Evolutionary conservation across 35 echinoderm and acorn worm genomes (phyloP), one percentile per base, ranked within the genome.

Genomic region (Patiria miniata): DNA sequence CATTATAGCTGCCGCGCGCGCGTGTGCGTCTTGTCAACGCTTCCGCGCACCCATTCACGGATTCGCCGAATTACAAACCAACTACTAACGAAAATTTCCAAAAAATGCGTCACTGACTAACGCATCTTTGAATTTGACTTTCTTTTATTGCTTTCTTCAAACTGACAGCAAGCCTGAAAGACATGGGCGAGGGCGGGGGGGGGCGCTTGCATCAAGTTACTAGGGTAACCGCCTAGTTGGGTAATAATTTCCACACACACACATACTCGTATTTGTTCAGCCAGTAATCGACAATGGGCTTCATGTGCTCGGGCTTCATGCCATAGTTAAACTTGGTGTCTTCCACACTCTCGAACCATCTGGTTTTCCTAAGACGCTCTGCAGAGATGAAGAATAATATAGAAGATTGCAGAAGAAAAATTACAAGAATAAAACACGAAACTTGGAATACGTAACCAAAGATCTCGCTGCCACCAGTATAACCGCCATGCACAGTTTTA

Each of bases 321-420:
- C 95, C 95, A 83, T 91, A 97, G 47, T 87, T 44, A 61, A 89
- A 97, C 4, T 85, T 51, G 38, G 82, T 83, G 1, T 69, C 95
- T 60, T 97, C 95, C 1, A 97, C 39, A 6, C 91, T 52, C 18
- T 97, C 95, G 38, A 88, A 90, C 44, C 52, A 93, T 36, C 95
- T 59, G 39, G 95, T 90, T 38, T 87, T 87, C 37, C 30, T 17
- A 10, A 97, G 56, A 14, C 95, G 56, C 23, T 73, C 65, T 73
- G 28, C 14, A 10, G 29, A 73, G 19, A 30, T 14, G 34, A 73
- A 1, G 8, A 36, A 12, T 47, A 12, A 47, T 12, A 47, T 47
- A 47, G 4, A 47, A 6, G 4, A 47, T 12, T 6, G 42, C 4
- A 47, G 12, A 47, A 47, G 42, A 47, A 47, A 47, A 47, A 47